Evolutionary conservation across 2,797 vertebrate genomes (phyloP).

Genomic region (Protonibea diacanthus): DNA sequence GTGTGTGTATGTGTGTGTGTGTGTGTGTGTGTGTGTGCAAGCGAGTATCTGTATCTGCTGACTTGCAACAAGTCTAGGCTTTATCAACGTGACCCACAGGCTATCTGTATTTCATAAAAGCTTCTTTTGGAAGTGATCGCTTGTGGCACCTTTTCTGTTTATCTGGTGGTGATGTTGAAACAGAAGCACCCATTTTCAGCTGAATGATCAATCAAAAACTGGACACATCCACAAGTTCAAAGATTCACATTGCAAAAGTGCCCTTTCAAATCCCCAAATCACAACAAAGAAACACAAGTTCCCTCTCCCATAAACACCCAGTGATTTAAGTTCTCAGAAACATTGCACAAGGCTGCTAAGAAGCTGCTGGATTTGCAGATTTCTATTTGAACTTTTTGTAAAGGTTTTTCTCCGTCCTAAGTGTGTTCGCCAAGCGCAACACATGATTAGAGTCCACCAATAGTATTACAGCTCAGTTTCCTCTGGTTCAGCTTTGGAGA

Average conservation of each 20-base stretch:
- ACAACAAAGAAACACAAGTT: constrained; percentile 44
- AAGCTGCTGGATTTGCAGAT: constrained; percentile 74
- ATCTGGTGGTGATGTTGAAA: constrained; percentile 56
- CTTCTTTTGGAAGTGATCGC: constrained; percentile 53
- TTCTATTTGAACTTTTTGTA: constrained; percentile 73
- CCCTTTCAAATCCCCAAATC: constrained; percentile 40
- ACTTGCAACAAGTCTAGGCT: constrained; percentile 40
- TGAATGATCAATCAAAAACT: constrained; percentile 53
- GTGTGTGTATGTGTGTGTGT: too few relatives aligned
- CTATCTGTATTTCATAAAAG: constrained; percentile 47
- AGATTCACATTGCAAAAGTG: constrained; percentile 68
- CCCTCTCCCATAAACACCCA: constrained; percentile 35
- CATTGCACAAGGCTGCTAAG: constrained; percentile 72
- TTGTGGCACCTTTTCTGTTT: constrained; percentile 28
- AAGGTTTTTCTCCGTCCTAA: constrained; percentile 49
- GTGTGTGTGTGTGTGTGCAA: neutral
- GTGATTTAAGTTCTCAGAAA: constrained; percentile 65
- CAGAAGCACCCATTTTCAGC: constrained; percentile 26
- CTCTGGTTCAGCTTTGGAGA: constrained; percentile 66
- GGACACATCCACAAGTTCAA: constrained; percentile 61
- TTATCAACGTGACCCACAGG: constrained; percentile 51
- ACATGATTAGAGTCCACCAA: constrained; percentile 67
- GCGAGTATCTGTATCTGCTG: constrained; percentile 35
- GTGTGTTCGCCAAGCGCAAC: constrained; percentile 67
- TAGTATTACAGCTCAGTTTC: constrained; percentile 61